Evolutionary conservation across 64 coral and sea anemone species (phyloP).

Genomic region (Montipora cactus): DNA sequence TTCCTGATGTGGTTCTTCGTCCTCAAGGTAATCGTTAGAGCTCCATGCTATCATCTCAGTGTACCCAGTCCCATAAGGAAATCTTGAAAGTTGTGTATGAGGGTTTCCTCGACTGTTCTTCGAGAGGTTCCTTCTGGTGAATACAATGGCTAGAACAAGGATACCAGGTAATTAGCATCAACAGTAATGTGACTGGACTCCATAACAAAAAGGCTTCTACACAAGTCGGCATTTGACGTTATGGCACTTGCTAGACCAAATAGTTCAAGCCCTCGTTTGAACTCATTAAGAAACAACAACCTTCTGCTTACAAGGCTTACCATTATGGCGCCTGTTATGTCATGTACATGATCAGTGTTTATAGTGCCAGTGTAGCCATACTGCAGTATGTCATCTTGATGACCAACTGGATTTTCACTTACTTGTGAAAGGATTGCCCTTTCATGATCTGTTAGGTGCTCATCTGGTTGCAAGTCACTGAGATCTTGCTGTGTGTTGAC

Average conservation of each 20-base stretch:
- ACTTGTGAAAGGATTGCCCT: background rate
- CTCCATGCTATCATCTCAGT: slow-evolving; percentile 57
- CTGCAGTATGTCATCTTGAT: slow-evolving; percentile 39
- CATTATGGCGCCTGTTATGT: slow-evolving; percentile 28
- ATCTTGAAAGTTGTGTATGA: slow-evolving; percentile 82
- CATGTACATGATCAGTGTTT: background rate
- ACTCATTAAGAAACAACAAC: slow-evolving; percentile 60
- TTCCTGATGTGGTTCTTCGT: slow-evolving; percentile 7
- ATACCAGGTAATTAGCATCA: slow-evolving; percentile 79
- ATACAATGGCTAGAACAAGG: slow-evolving; percentile 62
- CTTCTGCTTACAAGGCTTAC: slow-evolving; percentile 56
- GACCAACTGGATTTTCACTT: slow-evolving; percentile 23
- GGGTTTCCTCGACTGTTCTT: slow-evolving; percentile 61
- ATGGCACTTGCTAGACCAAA: slow-evolving; percentile 32
- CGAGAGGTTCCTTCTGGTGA: slow-evolving; percentile 58
- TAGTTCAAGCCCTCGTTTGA: slow-evolving; percentile 58
- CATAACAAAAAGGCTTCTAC: slow-evolving; percentile 44
- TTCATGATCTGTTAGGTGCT: slow-evolving; percentile 23
- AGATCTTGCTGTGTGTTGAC: slow-evolving; percentile 47
- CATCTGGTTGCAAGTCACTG: background rate
- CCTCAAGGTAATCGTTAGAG: slow-evolving; percentile 3
- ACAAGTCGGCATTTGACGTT: slow-evolving; percentile 1
- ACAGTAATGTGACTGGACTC: slow-evolving; percentile 33
- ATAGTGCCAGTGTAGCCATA: slow-evolving; percentile 72
- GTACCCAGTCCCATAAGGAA: slow-evolving; percentile 63